Evolutionary conservation across 2,797 vertebrate species (phyloP), one percentile per base, ranked within the genome.

Genomic region (Lepilemur ruficaudatus): DNA sequence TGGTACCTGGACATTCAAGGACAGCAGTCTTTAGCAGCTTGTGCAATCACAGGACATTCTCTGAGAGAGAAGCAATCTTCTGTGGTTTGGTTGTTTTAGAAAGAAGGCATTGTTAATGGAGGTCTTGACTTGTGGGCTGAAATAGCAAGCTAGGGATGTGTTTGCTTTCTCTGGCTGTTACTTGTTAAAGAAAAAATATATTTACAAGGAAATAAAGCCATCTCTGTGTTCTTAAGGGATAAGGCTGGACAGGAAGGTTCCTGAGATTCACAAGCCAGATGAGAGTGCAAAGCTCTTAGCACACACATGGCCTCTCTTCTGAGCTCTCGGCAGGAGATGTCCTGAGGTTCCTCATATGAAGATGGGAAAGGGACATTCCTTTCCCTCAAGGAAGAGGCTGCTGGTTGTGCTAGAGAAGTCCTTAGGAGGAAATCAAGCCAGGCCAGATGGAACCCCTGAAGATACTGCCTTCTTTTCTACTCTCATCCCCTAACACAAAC

Each of bases 401-500:
- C 93, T 15, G 15, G 52, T 0, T 7, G 57, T 35, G 52, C 50
- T 76, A 2, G 50, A 57, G 69, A 32, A 13, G 6, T 0, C 8
- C 28, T 96, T 78, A 52, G 1, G 14, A 96, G 96, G 97, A 97
- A 97, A 95, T 97, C 88, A 94, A 97, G 93, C 95, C 90, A 95
- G 96, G 93, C 95, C 90, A 94, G 96, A 93, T 94, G 94, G 96
- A 35, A 97, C 5, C 52, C 41, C 5, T 25, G 1, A 89, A 89
- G 61, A 12, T 6, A 38, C 38, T 79, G 12, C 14, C 11, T 35
- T n/a, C 55, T 59, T 61, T 92, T 55, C 70, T 43, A 12, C 30
- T 86, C n/a, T 30, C 23, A 14, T 52, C 23, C 13, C 48, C 23
- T 83, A 80, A 52, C 23, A 57, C 69, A 87, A 95, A 17, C 46